Evolutionary conservation across 2,888 invertebrate genomes (phyloP), one percentile per base, ranked within the genome.

Genomic region (Punctoribates punctum): DNA sequence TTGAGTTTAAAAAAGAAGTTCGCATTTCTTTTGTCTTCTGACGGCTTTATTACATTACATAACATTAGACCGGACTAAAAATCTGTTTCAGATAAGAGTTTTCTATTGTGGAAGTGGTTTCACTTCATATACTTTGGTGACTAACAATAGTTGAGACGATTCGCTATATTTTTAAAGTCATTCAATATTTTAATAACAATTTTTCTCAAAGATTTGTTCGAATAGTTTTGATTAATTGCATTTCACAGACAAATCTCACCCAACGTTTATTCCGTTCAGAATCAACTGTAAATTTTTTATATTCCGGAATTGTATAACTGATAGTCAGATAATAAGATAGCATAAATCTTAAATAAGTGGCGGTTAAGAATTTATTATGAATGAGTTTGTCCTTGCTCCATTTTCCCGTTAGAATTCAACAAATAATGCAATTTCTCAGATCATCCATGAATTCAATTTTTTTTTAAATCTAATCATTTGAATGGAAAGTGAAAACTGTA

Each of bases 181-280:
- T n/a, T 20, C 23, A 11, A 60, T 15, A 29, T 60, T 42, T 60
- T 60, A 60, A 23, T 13, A 17, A 5, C 60, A 67, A 65, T 42
- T 67, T 67, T 67, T 67, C 67, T 67, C 67, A 67, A 67, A n/a
- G 67, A 67, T 67, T 67, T 67, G 20, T 42, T 67, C 29, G 38
- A 67, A 67, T 38, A 34, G 27, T 60, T 60, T 60, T 27, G 13
- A 27, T 60, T 60, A 60, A 60, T 60, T 60, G 60, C 13, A 60
- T 29, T 27, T 60, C 60, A 29, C 60, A 60, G 27, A 60, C 25
- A 15, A 13, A 1, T 60, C 27, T 15, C 5, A 27, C 5, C 5
- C 25, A 60, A 60, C 17, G 11, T 42, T 42, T 27, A 60, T 60
- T 60, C 51, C 51, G 51, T 20, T 20, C 17, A 51, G 17, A 51